Conservation (phyloP, 2,888 invertebrate species). For the Nomada flava region DNA sequence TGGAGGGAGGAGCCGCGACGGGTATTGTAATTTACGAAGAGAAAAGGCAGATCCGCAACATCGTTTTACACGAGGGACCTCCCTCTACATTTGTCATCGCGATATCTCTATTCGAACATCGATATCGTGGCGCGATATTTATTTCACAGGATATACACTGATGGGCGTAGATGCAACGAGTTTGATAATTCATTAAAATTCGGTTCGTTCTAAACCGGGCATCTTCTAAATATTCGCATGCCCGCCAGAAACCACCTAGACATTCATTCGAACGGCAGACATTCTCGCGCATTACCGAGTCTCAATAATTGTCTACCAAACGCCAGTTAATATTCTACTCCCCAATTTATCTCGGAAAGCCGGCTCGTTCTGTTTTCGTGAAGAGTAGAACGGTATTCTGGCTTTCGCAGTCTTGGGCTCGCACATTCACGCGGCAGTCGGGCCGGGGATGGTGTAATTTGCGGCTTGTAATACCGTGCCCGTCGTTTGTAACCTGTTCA, state of each 20-base stretch:
- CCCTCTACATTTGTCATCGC: constrained; percentile 5
- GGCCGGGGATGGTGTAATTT: constrained; percentile 74
- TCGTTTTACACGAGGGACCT: constrained; percentile 4
- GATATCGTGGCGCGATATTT: too few species aligned
- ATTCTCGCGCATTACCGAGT: constrained; percentile 37
- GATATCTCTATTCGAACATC: background rate
- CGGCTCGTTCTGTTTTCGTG: constrained; percentile 48
- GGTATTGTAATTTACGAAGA: constrained; percentile 64
- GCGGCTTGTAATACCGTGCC: constrained; percentile 79
- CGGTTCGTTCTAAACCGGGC: too few species aligned
- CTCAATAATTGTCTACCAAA: constrained; percentile 56
- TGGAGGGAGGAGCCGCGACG: constrained; percentile 18
- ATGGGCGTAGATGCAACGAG: background rate
- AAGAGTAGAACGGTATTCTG: constrained; percentile 36
- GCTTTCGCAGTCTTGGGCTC: constrained; percentile 54
- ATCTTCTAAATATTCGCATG: background rate
- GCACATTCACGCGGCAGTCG: constrained; percentile 62
- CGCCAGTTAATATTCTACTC: constrained; percentile 58
- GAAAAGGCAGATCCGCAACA: constrained; percentile 29
- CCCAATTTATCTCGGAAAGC: constrained; percentile 57
- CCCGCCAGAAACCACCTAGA: background rate
- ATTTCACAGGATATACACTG: too few species aligned
- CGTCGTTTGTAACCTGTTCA: constrained; percentile 79
- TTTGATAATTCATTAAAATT: background rate
- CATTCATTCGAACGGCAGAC: background rate